Conservation (phyloP, 2,797 vertebrate species). For the Delichon dasypus region DNA sequence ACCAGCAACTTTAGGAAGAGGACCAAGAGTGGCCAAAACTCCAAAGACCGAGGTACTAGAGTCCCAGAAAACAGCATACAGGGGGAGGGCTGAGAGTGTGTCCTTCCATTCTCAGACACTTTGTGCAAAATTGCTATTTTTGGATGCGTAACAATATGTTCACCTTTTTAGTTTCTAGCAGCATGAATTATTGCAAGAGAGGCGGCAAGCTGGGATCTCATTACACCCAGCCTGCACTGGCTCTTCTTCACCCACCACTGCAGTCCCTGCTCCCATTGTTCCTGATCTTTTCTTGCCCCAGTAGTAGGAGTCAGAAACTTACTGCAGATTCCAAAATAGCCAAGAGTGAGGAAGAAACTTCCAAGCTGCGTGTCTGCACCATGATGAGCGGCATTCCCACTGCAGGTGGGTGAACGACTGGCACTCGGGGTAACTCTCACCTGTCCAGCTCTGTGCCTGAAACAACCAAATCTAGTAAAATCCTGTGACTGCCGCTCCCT, state of each 20-base stretch:
- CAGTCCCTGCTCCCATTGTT: neutral
- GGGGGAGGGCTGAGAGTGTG: neutral
- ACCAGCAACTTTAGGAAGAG: neutral
- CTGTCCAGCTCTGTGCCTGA: neutral
- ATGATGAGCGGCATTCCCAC: fast-evolving
- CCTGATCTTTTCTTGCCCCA: neutral
- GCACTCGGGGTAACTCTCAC: neutral
- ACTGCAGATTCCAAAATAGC: neutral
- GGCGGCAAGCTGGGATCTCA: neutral
- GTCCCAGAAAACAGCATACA: neutral
- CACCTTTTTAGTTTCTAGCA: neutral
- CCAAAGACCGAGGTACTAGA: neutral
- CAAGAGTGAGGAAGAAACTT: neutral
- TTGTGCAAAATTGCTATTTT: neutral
- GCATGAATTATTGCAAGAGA: neutral
- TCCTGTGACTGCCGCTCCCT: neutral
- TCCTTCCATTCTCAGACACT: neutral
- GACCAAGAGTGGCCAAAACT: neutral
- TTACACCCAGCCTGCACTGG: neutral
- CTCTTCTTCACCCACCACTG: neutral
- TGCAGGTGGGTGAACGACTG: neutral
- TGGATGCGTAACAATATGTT: neutral
- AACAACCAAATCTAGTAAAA: neutral
- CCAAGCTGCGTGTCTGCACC: neutral
- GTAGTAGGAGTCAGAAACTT: neutral